phyloP scores from a whole-genome alignment of 2,113 vertebrate genomes.

The Lampris megalopsis region DNA sequence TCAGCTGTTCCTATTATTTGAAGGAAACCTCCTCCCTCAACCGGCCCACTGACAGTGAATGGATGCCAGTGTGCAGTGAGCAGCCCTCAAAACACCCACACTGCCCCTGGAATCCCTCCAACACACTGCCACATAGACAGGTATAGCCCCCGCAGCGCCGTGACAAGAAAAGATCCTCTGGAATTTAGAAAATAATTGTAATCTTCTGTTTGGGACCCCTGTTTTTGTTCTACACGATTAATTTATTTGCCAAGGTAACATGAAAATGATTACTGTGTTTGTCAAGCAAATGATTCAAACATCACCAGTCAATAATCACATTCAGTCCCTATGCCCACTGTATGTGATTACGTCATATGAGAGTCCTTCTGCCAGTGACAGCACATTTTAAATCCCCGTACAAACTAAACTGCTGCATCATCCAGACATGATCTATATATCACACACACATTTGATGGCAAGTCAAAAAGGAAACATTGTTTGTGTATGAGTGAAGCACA shows the following conservation, averaged over 20 bases:
- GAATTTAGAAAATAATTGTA: no score
- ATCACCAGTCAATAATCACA: neutral
- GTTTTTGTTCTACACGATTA: no score
- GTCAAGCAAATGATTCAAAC: neutral
- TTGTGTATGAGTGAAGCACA: neutral
- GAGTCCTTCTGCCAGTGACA: neutral
- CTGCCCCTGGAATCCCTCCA: no score
- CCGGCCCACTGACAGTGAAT: no score
- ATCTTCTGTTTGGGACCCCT: no score
- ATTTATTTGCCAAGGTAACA: neutral
- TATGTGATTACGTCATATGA: neutral
- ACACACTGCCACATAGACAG: no score
- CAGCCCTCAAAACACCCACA: no score
- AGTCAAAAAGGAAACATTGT: slow-evolving; percentile 12
- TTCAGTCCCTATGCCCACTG: neutral
- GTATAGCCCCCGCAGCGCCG: no score
- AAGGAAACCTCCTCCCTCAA: no score
- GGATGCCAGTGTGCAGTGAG: no score
- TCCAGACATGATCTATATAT: neutral
- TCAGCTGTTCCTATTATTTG: no score
- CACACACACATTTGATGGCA: neutral
- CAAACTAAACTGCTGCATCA: neutral
- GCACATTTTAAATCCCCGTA: neutral
- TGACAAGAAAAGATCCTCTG: no score
- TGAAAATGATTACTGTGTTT: neutral